Evolutionary conservation across 2,113 vertebrate species (phyloP).

Genomic region (Gavialis gangeticus): DNA sequence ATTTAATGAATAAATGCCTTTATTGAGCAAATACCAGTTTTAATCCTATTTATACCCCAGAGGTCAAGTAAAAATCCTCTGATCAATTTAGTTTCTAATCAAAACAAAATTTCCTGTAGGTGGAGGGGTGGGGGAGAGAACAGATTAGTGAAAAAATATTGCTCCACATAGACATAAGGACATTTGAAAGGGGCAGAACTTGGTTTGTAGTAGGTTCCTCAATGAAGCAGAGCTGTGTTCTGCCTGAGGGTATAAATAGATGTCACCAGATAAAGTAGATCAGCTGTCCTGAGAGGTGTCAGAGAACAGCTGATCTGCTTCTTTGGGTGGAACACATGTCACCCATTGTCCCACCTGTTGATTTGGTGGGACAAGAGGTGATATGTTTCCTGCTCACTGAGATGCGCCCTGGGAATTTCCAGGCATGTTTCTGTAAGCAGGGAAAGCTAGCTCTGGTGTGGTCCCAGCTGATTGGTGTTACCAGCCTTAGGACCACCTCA

Average conservation of each 20-base stretch:
- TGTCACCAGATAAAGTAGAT: too few relatives aligned
- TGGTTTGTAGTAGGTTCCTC: not conserved
- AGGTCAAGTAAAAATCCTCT: not conserved
- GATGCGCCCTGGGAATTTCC: too few relatives aligned
- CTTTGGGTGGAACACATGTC: too few relatives aligned
- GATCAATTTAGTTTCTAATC: not conserved
- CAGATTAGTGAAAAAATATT: not conserved
- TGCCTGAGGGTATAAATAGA: not conserved
- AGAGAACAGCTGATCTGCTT: too few relatives aligned
- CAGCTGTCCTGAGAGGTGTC: too few relatives aligned
- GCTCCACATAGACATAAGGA: not conserved
- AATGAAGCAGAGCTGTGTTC: not conserved
- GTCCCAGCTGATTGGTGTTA: too few relatives aligned
- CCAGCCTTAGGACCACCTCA: too few relatives aligned
- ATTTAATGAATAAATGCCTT: not conserved
- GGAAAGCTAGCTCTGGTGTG: too few relatives aligned
- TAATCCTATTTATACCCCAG: not conserved
- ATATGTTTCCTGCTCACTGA: too few relatives aligned
- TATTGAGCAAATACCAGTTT: not conserved
- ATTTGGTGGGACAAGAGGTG: too few relatives aligned
- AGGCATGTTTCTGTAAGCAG: too few relatives aligned
- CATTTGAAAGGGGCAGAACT: not conserved
- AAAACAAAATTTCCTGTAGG: not conserved
- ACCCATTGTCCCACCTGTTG: too few relatives aligned
- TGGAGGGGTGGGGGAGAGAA: not conserved